A percentile compares a stretch with the other conserved stretches of the same genome.
phyloP scores from a whole-genome alignment of 2,888 invertebrate genomes.

The Parnassius orleans region DNA sequence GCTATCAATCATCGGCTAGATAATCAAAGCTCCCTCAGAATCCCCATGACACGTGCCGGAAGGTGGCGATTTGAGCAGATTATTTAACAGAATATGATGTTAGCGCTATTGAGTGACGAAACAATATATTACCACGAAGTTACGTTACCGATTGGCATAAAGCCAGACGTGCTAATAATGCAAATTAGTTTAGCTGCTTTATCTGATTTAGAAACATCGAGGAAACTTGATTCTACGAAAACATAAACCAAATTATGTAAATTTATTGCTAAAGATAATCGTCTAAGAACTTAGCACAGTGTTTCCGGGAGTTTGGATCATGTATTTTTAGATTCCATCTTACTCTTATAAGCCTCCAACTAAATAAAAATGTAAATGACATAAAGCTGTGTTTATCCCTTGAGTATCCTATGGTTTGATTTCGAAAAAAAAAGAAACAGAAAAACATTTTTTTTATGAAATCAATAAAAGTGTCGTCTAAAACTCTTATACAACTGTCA shows the following conservation, averaged over 20 bases:
- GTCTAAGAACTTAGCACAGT: constrained; percentile 1
- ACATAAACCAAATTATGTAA: constrained; percentile 11
- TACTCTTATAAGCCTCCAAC: too few relatives aligned
- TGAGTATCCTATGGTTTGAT: too few relatives aligned
- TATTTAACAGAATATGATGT: constrained; percentile 33
- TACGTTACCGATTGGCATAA: constrained; percentile 13
- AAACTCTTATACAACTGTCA: too few relatives aligned
- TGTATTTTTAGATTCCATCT: too few relatives aligned
- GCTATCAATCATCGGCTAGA: constrained; percentile 71
- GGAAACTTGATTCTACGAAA: constrained; percentile 15
- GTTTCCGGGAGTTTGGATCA: too few relatives aligned
- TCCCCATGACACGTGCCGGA: constrained; percentile 60
- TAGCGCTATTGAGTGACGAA: constrained; percentile 32
- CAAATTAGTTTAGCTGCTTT: constrained; percentile 4
- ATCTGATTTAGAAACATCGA: constrained; percentile 6
- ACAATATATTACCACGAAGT: constrained; percentile 19
- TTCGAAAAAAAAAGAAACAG: too few relatives aligned
- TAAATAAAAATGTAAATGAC: too few relatives aligned
- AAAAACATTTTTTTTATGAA: too few relatives aligned
- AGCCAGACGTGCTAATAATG: constrained; percentile 11
- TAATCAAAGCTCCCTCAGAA: constrained; percentile 52
- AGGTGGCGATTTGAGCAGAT: constrained; percentile 47
- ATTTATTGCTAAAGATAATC: constrained; percentile 5
- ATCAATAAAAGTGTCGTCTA: too few relatives aligned
- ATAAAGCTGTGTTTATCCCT: too few relatives aligned